These are phyloP conservation scores for Apostichopus californicus DNA, from an alignment of 35 echinoderm and acorn worm species.

Conservation along the genomic window DNA sequence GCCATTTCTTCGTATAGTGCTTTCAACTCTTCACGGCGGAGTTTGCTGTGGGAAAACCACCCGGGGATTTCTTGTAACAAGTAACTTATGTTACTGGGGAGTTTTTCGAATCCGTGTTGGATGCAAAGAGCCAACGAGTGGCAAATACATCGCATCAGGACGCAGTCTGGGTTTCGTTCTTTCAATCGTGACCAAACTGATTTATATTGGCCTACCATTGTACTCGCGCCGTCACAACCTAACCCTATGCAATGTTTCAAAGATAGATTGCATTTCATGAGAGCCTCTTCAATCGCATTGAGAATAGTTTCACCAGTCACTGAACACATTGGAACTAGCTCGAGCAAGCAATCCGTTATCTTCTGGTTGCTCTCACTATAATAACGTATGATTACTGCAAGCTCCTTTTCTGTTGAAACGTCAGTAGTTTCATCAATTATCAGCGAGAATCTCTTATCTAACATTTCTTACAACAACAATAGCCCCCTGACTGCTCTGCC, in stretches of 20 bases:
- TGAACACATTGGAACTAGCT: not conserved
- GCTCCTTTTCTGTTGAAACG: slow-evolving; percentile 41
- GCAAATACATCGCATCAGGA: slow-evolving; percentile 37
- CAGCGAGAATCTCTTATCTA: not conserved
- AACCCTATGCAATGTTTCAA: slow-evolving; percentile 31
- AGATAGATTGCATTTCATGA: slow-evolving; percentile 1
- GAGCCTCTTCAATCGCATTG: not conserved
- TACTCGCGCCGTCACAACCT: slow-evolving; percentile 37
- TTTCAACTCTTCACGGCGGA: slow-evolving; percentile 4
- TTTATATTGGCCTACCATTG: slow-evolving; percentile 37
- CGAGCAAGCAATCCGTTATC: not conserved
- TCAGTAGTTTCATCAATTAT: slow-evolving; percentile 54
- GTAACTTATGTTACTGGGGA: slow-evolving; percentile 3
- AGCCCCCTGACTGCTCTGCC: not conserved
- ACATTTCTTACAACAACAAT: not conserved
- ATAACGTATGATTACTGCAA: slow-evolving; percentile 34
- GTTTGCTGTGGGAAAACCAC: slow-evolving; percentile 45
- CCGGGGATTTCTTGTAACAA: slow-evolving; percentile 47
- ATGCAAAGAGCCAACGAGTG: no score
- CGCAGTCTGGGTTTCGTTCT: slow-evolving; percentile 22
- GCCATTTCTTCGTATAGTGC: slow-evolving; percentile 13
- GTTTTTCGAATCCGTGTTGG: slow-evolving; percentile 30
- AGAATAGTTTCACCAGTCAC: slow-evolving; percentile 39
- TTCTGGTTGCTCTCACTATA: slow-evolving; percentile 27
- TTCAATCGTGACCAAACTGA: slow-evolving; percentile 50